Evolutionary conservation across 2,797 vertebrate species (phyloP).

Genomic region (Sparidentex hasta): DNA sequence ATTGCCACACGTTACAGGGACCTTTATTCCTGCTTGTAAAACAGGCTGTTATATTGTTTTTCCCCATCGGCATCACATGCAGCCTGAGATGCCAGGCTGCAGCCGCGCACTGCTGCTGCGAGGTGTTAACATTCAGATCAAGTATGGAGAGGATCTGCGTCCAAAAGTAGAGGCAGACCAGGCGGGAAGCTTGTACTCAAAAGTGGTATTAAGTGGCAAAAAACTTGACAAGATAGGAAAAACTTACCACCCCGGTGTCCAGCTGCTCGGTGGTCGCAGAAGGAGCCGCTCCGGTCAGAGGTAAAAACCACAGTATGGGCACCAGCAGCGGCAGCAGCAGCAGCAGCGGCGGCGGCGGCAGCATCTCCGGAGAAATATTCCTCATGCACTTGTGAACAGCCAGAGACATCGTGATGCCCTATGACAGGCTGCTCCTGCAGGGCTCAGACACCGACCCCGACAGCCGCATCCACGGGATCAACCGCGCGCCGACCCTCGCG

Average conservation of each 20-base stretch:
- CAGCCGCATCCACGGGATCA: slow-evolving; percentile 73
- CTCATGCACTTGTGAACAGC: slow-evolving; percentile 69
- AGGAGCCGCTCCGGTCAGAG: slow-evolving; percentile 76
- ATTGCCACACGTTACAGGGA: slow-evolving; percentile 44
- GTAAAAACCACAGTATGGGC: slow-evolving; percentile 75
- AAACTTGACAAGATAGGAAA: neutral
- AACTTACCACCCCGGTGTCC: slow-evolving; percentile 84
- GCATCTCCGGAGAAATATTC: slow-evolving; percentile 82
- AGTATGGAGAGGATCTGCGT: slow-evolving; percentile 24
- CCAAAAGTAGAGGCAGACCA: slow-evolving; percentile 35
- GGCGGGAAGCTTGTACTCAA: too few relatives aligned
- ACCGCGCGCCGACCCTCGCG: slow-evolving; percentile 36
- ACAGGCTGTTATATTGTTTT: slow-evolving; percentile 6
- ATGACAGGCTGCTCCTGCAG: slow-evolving; percentile 73
- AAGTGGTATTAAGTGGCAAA: slow-evolving; percentile 13
- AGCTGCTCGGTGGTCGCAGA: slow-evolving; percentile 77
- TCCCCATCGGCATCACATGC: neutral
- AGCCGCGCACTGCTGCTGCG: slow-evolving; percentile 4
- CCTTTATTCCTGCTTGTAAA: slow-evolving; percentile 23
- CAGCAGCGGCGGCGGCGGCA: slow-evolving; percentile 62
- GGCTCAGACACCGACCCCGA: slow-evolving; percentile 67
- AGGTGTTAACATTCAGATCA: slow-evolving; percentile 55
- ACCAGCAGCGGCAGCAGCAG: slow-evolving; percentile 69
- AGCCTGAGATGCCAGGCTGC: neutral
- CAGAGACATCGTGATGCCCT: slow-evolving; percentile 71